A percentile compares a stretch with the other conserved stretches of the same genome.
These are phyloP conservation scores for Lampropteryx suffumata DNA, from an alignment of 2,888 invertebrate genomes.

Conservation along the genomic window DNA sequence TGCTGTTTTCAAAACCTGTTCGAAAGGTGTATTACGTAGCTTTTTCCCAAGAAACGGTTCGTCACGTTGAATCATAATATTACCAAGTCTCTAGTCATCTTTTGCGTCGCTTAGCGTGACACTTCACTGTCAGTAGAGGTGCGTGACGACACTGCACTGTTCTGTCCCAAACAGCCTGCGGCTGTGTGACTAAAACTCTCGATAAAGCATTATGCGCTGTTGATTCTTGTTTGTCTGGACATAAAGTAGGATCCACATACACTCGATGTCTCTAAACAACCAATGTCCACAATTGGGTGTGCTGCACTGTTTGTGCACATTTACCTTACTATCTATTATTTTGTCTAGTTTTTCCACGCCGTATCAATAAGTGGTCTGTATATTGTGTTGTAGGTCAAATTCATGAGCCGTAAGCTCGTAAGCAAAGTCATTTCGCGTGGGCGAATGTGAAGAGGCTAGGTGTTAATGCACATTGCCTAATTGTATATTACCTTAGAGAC, in stretches of 20 bases:
- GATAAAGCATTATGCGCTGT: no score
- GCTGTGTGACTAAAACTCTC: no score
- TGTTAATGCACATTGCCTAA: constrained; percentile 80
- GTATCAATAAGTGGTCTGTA: constrained; percentile 10
- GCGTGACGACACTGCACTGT: no score
- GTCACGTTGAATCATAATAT: no score
- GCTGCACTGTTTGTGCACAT: constrained; percentile 46
- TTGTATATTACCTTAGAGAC: constrained; percentile 72
- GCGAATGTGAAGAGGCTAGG: constrained; percentile 63
- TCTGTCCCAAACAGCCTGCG: no score
- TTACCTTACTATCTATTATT: constrained; percentile 15
- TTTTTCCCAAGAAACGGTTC: no score
- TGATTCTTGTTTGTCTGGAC: neutral
- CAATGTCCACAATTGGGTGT: constrained; percentile 51
- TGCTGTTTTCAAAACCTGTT: constrained; percentile 7
- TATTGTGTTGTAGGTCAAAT: constrained; percentile 58
- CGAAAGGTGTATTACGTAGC: no score
- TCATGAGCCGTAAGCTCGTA: constrained; percentile 44
- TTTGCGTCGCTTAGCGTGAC: no score
- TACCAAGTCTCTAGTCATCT: no score
- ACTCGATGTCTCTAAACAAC: constrained; percentile 50
- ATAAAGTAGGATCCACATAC: constrained; percentile 41
- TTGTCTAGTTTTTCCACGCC: neutral
- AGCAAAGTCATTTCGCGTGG: constrained; percentile 61
- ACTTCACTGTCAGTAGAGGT: no score